Conservation (phyloP, 2,113 vertebrate species). For the Shinisaurus crocodilurus region DNA sequence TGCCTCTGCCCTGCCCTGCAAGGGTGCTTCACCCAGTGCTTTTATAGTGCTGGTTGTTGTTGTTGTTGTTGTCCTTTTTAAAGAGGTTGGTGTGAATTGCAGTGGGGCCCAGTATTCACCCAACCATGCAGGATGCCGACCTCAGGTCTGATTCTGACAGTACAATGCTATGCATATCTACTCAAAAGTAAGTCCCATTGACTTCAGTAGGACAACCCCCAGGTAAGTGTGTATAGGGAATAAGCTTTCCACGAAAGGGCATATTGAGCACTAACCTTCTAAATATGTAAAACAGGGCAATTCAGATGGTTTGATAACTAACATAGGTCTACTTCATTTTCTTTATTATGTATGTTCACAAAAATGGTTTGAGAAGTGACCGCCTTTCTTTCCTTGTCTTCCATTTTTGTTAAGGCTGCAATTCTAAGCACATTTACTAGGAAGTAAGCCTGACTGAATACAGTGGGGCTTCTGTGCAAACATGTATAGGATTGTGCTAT, state of each 20-base stretch:
- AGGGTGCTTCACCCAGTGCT: no score
- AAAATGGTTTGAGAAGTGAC: fast-evolving
- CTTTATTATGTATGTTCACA: fast-evolving
- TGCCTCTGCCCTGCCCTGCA: no score
- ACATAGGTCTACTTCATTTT: not conserved
- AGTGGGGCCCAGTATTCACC: no score
- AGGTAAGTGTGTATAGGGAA: not conserved
- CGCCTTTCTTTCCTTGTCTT: not conserved
- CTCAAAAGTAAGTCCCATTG: not conserved
- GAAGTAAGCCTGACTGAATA: not conserved
- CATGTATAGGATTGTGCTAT: not conserved
- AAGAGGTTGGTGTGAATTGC: no score
- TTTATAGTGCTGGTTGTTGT: no score
- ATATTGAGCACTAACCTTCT: not conserved
- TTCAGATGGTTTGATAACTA: not conserved
- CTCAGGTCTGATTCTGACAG: not conserved
- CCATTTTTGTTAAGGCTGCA: not conserved
- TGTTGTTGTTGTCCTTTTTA: no score
- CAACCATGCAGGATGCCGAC: no score
- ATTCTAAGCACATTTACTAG: not conserved
- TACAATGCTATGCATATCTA: not conserved
- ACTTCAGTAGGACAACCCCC: not conserved
- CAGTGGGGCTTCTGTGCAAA: not conserved
- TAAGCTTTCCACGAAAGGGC: not conserved
- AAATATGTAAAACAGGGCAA: not conserved